phyloP scores from a whole-genome alignment of 1,140 invertebrate species.

The Heliconius nattereri region DNA sequence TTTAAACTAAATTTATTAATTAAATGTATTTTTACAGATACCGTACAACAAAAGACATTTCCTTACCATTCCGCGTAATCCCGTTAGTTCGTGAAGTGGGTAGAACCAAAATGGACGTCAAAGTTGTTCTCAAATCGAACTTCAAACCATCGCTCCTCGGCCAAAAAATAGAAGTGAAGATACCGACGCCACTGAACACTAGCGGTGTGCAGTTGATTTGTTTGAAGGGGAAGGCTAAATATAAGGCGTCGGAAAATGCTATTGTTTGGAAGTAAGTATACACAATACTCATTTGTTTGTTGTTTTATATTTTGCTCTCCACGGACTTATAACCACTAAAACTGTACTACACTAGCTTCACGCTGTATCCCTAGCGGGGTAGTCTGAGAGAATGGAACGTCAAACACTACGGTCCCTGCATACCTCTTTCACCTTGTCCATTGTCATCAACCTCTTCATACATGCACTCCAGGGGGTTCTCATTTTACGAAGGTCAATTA shows the following conservation, averaged over 20 bases:
- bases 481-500: no score
- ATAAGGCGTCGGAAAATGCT: constrained; percentile 99
- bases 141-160: constrained; percentile 99
- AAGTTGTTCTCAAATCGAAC: constrained; percentile 99
- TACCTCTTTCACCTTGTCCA: no score
- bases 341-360: no score
- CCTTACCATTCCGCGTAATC: constrained; percentile 99
- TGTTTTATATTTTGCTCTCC: no score
- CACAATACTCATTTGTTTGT: neutral
- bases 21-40: constrained; percentile 85
- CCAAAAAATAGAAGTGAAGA: constrained; percentile 99
- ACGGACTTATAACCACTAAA: no score
- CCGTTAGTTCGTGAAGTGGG: constrained; percentile 98
- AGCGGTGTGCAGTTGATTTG: constrained; percentile 99
- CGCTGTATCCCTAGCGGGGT: no score
- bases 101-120: constrained; percentile 99
- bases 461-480: no score
- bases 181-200: constrained; percentile 99
- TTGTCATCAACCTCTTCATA: no score
- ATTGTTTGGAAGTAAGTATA: constrained; percentile 98
- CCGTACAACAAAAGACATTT: constrained; percentile 99
- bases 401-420: no score
- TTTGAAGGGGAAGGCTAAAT: constrained; percentile 99
- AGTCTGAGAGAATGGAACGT: no score
- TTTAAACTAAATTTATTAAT: no score